Evolutionary conservation across 2,888 invertebrate genomes (phyloP), one percentile per base, ranked within the genome.

Genomic region (Polydrusus pterygomalis): DNA sequence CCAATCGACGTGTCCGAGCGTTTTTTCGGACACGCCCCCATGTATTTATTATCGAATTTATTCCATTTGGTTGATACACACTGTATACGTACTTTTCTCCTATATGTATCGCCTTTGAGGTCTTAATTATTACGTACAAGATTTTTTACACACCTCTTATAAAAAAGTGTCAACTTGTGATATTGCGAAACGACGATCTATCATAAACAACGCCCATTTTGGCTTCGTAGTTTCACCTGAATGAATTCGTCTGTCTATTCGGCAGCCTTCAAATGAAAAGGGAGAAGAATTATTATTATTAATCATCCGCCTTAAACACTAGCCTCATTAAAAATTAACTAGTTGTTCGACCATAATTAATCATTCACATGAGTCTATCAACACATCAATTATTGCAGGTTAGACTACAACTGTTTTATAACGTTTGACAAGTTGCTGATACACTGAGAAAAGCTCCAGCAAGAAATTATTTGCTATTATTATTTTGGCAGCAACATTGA

Each of bases 301-400:
- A 78, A 75, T 78, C 77, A 78, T 72, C 72, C 51, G 67, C 54
- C 65, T 69, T 75, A 68, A 54, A 74, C 68, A 70, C 74, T 68
- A 71, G 70, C 58, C 70, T 74, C 72, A 78, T 78, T 77, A 78
- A 77, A 78, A 78, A 70, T 76, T 68, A 76, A 78, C 77, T 72
- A 78, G 74, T 74, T 74, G 78, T 74, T 76, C 74, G 62, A 67
- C 71, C 34, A 54, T 51, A 60, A 78, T 78, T 76, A 75, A 78
- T 78, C 78, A 78, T 74, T 43, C 51, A 64, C 18, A 18, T 62
- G 20, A 45, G 47, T 47, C 75, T 65, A 70, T 75, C 75, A 75
- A 75, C 75, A 75, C 75, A 70, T 75, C 75, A 65, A 71, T 75
- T 75, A 75, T 30, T 17, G 58, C 38, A 60, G 58, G 45, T 64